These are phyloP conservation scores for Tretioscincus oriximinensis DNA, from an alignment of 2,113 vertebrate species.

Conservation along the genomic window DNA sequence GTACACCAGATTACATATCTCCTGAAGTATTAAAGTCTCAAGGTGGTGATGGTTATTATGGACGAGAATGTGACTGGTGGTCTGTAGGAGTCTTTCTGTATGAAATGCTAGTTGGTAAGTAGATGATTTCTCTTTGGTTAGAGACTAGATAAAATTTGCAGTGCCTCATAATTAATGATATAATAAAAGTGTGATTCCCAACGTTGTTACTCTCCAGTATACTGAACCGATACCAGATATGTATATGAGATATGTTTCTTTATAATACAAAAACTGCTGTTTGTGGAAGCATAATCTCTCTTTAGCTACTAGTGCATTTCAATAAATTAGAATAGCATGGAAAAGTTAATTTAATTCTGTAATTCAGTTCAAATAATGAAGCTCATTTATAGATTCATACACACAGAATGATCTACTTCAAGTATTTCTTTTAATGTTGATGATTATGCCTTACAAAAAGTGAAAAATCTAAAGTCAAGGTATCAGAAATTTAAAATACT, in stretches of 20 bases:
- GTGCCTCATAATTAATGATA: neutral
- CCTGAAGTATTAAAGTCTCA: constrained; percentile 98
- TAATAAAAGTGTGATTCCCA: neutral
- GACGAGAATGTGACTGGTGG: constrained; percentile 99
- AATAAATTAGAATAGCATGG: no score
- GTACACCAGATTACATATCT: constrained; percentile 98
- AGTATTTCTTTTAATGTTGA: no score
- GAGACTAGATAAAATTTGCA: neutral
- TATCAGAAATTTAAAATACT: no score
- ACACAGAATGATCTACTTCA: no score
- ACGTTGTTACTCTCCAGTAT: neutral
- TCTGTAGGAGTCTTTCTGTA: constrained; percentile 98
- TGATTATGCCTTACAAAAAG: no score
- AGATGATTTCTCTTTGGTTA: neutral
- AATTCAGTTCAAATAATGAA: no score
- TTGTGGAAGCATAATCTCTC: neutral
- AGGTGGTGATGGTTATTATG: constrained; percentile 97
- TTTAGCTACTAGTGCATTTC: no score
- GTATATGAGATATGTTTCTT: neutral
- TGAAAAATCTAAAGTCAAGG: no score
- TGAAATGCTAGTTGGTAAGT: constrained; percentile 98
- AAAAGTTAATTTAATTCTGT: no score
- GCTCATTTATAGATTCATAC: no score
- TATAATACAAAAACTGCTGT: neutral
- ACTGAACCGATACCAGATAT: neutral